Conservation (phyloP, 1,140 invertebrate genomes). For the Procambarus virginalis region DNA sequence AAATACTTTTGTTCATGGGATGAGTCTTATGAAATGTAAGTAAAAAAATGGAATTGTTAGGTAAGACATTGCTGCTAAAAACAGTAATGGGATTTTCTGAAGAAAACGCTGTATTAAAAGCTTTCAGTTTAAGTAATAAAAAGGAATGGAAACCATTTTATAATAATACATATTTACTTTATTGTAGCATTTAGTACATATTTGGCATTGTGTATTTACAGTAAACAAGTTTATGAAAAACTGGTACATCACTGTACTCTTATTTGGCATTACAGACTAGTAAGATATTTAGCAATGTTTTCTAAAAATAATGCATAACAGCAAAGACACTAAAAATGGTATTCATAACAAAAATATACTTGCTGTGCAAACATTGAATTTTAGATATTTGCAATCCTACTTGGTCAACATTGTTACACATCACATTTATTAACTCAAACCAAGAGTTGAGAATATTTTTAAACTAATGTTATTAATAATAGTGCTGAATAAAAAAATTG, state of each 20-base stretch:
- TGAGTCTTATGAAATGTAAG: too few species aligned
- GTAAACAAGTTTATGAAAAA: not conserved
- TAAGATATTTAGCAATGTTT: conserved; percentile 1
- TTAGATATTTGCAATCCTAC: not conserved
- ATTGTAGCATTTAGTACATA: not conserved
- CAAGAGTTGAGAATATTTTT: not conserved
- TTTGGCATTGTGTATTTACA: not conserved
- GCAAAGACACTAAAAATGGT: not conserved
- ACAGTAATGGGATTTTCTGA: too few species aligned
- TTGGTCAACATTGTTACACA: not conserved
- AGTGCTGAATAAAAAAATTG: too few species aligned
- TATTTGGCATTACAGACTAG: conserved; percentile 15
- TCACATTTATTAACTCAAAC: not conserved
- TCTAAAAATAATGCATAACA: not conserved
- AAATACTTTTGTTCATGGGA: too few species aligned
- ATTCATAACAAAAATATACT: not conserved
- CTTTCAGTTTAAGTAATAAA: not conserved
- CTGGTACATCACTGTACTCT: not conserved
- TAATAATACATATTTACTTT: not conserved
- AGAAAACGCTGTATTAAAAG: too few species aligned
- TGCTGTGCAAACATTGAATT: not conserved
- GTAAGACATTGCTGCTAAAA: too few species aligned
- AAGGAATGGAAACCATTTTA: not conserved
- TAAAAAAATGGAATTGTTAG: too few species aligned
- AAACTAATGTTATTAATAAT: too few species aligned